Evolutionary conservation across 2,888 invertebrate genomes (phyloP), one percentile per base, ranked within the genome.

Genomic region (Dasypogon diadema): DNA sequence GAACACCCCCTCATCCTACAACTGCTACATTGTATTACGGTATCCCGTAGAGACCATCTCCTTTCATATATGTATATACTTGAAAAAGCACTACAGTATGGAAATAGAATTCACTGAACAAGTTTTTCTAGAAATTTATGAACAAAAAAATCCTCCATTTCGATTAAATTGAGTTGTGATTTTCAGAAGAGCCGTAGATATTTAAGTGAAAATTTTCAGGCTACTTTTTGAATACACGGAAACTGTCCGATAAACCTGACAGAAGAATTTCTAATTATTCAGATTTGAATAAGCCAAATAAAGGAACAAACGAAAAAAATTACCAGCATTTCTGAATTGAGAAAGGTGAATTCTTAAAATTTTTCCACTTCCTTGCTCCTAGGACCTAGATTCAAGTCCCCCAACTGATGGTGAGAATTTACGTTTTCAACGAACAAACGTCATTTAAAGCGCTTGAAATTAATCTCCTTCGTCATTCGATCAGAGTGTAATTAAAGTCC

Each of bases 381-480:
- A 12, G 30, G 10, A 10, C 34, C 34, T 10, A 5, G 6, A 10
- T 10, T 30, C 1, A 5, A 5, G 5, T 5, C n/a, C 30, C 6
- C 10, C 30, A 14, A 54, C n/a, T 70, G 70, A 54, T 34, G 26
- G 51, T 2, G 14, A 54, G 54, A 51, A 37, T 54, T 51, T 18
- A 18, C 70, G 70, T 14, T 30, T 54, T 54, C n/a, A 8, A 54
- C 54, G 48, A 46, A 51, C 26, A 60, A 72, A 60, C 75, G 65
- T 77, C 75, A 72, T 77, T 77, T 55, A 70, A 75, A 75, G 68
- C 54, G 60, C 30, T 76, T 51, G 75, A 77, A 77, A 77, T 77
- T 77, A 77, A 77, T 77, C 75, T 76, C 74, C 77, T 77, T 77
- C 77, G 74, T 77, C 77, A 74, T 70, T 68, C 75, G 77, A 77